Conservation (phyloP, 2,888 invertebrate species). For the Rotaria macrura region DNA sequence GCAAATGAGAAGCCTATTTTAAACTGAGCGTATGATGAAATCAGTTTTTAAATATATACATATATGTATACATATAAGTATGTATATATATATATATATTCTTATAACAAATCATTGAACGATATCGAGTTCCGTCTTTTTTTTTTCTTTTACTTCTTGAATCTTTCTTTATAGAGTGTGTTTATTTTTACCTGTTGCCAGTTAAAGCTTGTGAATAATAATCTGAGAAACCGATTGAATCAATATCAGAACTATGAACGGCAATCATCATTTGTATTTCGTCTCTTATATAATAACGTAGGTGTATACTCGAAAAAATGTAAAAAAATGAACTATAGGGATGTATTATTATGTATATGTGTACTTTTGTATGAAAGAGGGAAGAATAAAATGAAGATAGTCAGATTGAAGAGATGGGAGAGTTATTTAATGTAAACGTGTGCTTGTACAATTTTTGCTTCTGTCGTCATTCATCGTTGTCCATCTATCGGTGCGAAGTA, state of each 20-base stretch:
- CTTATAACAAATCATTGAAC: neutral
- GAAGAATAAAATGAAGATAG: slow-evolving; percentile 1
- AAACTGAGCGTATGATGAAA: neutral
- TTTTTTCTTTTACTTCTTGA: neutral
- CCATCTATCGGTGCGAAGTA: neutral
- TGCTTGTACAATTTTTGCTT: neutral
- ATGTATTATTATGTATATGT: neutral
- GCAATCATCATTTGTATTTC: neutral
- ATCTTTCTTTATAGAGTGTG: neutral
- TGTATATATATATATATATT: neutral
- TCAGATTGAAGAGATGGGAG: neutral
- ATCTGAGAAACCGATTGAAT: neutral
- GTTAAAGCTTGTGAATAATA: neutral
- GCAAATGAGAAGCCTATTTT: neutral
- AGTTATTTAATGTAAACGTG: neutral
- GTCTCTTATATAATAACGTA: neutral
- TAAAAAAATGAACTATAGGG: neutral
- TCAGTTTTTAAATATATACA: neutral
- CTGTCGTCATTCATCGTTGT: neutral
- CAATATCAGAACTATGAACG: neutral
- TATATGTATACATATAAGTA: neutral
- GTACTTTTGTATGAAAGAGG: neutral
- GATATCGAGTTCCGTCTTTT: neutral
- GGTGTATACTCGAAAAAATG: neutral
- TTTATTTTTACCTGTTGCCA: neutral